Conservation (phyloP, 2,797 vertebrate species). For the Liparis tanakae region DNA sequence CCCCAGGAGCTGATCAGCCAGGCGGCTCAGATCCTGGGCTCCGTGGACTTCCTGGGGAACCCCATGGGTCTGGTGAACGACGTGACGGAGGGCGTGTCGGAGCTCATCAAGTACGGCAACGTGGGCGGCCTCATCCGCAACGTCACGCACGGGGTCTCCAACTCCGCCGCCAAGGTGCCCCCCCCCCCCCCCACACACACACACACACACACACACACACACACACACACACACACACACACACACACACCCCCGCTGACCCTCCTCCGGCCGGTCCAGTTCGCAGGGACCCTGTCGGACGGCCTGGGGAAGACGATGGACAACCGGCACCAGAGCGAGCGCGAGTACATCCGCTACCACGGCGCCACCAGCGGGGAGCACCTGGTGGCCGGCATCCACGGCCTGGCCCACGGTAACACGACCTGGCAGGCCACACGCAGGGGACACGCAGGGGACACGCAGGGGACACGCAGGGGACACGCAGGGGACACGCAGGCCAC, state of each 20-base stretch:
- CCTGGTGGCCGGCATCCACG: conserved; percentile 96
- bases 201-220: too few relatives aligned
- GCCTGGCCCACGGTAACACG: conserved; percentile 92
- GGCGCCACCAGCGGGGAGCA: conserved; percentile 97
- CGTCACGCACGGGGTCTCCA: conserved; percentile 96
- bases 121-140: conserved; percentile 96
- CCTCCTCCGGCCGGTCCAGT: conserved; percentile 76
- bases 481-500: too few relatives aligned
- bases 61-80: conserved; percentile 96
- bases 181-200: too few relatives aligned
- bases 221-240: too few relatives aligned
- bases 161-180: conserved; percentile 94
- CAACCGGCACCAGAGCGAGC: conserved; percentile 93
- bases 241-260: not conserved
- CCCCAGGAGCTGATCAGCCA: conserved; percentile 92
- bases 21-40: conserved; percentile 95
- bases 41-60: conserved; percentile 98
- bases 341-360: conserved; percentile 95
- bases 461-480: too few relatives aligned
- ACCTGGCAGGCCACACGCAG: too few relatives aligned
- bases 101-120: conserved; percentile 96
- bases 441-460: too few relatives aligned
- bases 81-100: conserved; percentile 92
- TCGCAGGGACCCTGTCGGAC: conserved; percentile 95
- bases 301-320: conserved; percentile 98